phyloP scores from a whole-genome alignment of 2,113 vertebrate genomes.

The Neolamprologus tretocephalus region DNA sequence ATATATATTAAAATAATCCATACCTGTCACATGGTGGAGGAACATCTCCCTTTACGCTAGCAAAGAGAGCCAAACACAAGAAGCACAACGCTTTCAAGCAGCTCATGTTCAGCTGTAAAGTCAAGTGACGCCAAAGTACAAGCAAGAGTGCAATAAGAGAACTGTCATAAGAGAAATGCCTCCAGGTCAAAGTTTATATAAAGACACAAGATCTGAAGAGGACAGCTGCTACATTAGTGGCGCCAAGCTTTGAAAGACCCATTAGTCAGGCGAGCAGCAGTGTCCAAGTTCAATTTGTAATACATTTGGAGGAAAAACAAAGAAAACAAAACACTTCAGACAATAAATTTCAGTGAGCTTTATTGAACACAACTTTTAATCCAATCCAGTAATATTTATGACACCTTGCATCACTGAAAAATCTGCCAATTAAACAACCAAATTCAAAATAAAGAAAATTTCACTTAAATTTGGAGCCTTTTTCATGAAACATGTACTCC shows the following conservation, averaged over 20 bases:
- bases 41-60: not conserved
- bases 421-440: conserved; percentile 57
- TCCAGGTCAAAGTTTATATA: not conserved
- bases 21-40: conserved; percentile 65
- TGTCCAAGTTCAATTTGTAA: not conserved
- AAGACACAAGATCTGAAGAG: too few relatives aligned
- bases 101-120: not conserved
- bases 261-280: not conserved
- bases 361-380: conserved; percentile 69
- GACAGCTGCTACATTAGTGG: not conserved
- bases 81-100: not conserved
- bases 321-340: fast-evolving
- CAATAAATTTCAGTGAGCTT: conserved; percentile 76
- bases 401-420: conserved; percentile 68
- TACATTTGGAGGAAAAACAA: not conserved
- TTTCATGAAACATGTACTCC: conserved; percentile 6
- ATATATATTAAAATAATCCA: not conserved
- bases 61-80: not conserved
- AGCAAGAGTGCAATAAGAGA: not conserved
- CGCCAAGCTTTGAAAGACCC: not conserved
- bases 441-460: conserved; percentile 43
- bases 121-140: not conserved
- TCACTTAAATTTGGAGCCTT: conserved; percentile 46
- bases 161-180: not conserved
- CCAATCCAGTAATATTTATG: conserved; percentile 40